Conservation (phyloP, 2,113 vertebrate species). For the Jaculus jaculus region DNA sequence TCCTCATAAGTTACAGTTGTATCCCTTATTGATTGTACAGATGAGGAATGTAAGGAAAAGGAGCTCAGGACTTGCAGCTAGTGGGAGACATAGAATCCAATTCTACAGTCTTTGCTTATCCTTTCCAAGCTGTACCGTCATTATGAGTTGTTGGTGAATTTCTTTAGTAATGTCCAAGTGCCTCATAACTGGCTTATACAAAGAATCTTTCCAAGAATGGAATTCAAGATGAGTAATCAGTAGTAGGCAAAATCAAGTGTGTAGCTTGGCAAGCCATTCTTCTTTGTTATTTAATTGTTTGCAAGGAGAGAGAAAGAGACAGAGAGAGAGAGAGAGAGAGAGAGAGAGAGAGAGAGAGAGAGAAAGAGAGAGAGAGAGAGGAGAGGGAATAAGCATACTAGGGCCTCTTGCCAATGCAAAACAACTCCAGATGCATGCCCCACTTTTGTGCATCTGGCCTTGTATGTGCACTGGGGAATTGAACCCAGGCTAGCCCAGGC, state of each 20-base stretch:
- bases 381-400: too few relatives aligned
- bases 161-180: neutral
- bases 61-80: neutral
- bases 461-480: too few relatives aligned
- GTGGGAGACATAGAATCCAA: neutral
- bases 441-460: too few relatives aligned
- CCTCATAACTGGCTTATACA: neutral
- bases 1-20: neutral
- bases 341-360: too few relatives aligned
- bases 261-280: neutral
- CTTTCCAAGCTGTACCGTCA: neutral
- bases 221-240: neutral
- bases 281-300: too few relatives aligned
- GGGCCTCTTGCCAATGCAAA: too few relatives aligned
- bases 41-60: neutral
- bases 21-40: neutral
- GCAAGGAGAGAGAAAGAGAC: too few relatives aligned
- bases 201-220: neutral
- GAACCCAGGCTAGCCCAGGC: too few relatives aligned
- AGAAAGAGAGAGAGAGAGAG: too few relatives aligned
- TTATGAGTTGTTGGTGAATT: neutral
- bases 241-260: neutral
- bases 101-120: neutral
- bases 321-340: too few relatives aligned
- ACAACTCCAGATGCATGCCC: too few relatives aligned